These are phyloP conservation scores for Dioctria rufipes DNA, from an alignment of 2,888 invertebrate genomes.

Conservation along the genomic window DNA sequence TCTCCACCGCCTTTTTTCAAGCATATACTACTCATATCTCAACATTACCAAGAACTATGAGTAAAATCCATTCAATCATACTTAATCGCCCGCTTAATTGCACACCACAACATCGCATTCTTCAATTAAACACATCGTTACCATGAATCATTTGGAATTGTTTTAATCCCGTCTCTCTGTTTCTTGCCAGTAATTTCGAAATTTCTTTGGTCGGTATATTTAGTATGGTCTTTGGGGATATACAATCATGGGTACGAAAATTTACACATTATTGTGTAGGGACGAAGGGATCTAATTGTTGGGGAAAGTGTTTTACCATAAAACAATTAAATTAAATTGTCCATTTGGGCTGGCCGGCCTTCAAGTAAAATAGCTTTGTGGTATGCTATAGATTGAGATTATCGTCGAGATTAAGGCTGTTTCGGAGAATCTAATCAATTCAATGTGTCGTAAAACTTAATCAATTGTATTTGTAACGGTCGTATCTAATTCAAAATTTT, in stretches of 20 bases:
- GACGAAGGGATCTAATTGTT: not conserved
- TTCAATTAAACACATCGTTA: conserved; percentile 8
- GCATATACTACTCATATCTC: not conserved
- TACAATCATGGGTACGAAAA: no score
- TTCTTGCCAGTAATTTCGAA: not conserved
- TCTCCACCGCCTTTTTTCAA: no score
- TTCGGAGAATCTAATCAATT: no score
- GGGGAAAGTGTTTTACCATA: conserved; percentile 8
- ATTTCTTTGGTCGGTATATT: no score
- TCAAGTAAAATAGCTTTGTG: no score
- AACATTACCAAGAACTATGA: conserved; percentile 9
- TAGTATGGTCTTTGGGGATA: no score
- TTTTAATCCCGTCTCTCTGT: not conserved
- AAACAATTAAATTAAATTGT: conserved; percentile 24
- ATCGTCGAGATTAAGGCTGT: no score
- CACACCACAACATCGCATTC: conserved; percentile 23
- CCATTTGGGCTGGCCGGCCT: not conserved
- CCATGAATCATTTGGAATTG: conserved; percentile 28
- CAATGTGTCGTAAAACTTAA: no score
- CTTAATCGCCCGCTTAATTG: conserved; percentile 36
- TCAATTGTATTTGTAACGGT: no score
- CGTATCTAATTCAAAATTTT: no score
- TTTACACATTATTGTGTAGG: not conserved
- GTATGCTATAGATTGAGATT: no score
- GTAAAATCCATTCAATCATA: conserved; percentile 21